Evolutionary conservation across 2,888 invertebrate genomes (phyloP).

Genomic region (Pinctada fucata): DNA sequence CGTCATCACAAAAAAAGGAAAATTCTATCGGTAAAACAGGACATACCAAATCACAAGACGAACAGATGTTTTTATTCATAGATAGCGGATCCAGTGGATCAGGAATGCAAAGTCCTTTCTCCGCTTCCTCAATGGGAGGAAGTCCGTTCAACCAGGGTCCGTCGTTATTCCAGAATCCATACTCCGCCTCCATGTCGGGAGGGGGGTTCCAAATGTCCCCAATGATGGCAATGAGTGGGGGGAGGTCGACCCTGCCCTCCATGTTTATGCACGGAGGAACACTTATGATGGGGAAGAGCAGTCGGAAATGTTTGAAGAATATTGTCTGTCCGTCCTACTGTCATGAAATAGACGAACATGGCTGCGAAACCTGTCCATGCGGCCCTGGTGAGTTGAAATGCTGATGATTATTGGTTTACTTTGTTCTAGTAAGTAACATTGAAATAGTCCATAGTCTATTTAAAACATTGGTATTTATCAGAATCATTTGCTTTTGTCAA

Average conservation of each 20-base stretch:
- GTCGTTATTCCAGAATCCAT: slow-evolving; percentile 34
- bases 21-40: no score
- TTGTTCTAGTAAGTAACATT: no score
- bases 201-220: slow-evolving; percentile 13
- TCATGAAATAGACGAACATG: slow-evolving; percentile 45
- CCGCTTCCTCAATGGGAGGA: not conserved
- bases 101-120: not conserved
- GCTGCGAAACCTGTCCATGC: slow-evolving; percentile 56
- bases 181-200: slow-evolving; percentile 24
- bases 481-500: no score
- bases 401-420: not conserved
- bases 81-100: not conserved
- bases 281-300: slow-evolving; percentile 3
- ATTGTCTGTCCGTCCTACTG: slow-evolving; percentile 55
- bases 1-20: no score
- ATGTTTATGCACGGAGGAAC: slow-evolving; percentile 24
- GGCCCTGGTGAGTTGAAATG: slow-evolving; percentile 41
- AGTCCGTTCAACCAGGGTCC: slow-evolving; percentile 37
- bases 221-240: slow-evolving; percentile 16
- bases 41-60: no score
- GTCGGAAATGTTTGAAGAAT: slow-evolving; percentile 24
- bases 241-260: slow-evolving; percentile 13
- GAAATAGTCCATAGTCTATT: no score
- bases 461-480: no score
- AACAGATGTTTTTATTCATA: no score